These are phyloP conservation scores for Penaeus japonicus DNA, from an alignment of 1,140 invertebrate genomes.

Conservation along the genomic window DNA sequence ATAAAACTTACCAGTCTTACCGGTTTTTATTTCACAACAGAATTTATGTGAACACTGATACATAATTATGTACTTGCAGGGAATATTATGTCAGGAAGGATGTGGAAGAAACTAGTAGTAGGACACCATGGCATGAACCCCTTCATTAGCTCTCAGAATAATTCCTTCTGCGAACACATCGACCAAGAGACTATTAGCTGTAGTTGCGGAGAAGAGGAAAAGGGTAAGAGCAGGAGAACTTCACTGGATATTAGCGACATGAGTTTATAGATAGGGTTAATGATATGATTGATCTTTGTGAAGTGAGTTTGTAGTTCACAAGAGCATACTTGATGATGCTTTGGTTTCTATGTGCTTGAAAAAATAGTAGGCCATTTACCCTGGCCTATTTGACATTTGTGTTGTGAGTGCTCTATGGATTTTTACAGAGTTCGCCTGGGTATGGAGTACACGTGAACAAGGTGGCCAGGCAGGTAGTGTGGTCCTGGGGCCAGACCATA, in stretches of 20 bases:
- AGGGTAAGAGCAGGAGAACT: not conserved
- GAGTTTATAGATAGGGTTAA: too few species aligned
- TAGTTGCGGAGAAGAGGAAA: slow-evolving; percentile 28
- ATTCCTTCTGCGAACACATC: slow-evolving; percentile 4
- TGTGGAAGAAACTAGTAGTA: not conserved
- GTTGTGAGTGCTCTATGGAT: not conserved
- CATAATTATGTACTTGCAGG: not conserved
- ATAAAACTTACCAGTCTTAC: too few species aligned
- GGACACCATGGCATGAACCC: not conserved
- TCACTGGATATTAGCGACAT: not conserved
- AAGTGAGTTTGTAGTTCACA: too few species aligned
- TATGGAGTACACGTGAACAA: slow-evolving; percentile 29
- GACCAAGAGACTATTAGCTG: slow-evolving; percentile 6
- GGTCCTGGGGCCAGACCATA: not conserved
- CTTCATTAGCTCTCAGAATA: not conserved
- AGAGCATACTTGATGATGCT: too few species aligned
- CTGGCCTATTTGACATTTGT: too few species aligned
- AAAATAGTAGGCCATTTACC: not conserved
- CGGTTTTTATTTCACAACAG: too few species aligned
- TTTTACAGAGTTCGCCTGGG: slow-evolving; percentile 33
- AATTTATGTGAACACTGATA: too few species aligned
- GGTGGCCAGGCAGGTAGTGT: slow-evolving; percentile 37
- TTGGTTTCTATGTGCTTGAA: not conserved
- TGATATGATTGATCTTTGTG: too few species aligned
- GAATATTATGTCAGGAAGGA: not conserved